These are phyloP conservation scores for Carabus problematicus DNA, from an alignment of 2,888 invertebrate genomes.

Conservation along the genomic window DNA sequence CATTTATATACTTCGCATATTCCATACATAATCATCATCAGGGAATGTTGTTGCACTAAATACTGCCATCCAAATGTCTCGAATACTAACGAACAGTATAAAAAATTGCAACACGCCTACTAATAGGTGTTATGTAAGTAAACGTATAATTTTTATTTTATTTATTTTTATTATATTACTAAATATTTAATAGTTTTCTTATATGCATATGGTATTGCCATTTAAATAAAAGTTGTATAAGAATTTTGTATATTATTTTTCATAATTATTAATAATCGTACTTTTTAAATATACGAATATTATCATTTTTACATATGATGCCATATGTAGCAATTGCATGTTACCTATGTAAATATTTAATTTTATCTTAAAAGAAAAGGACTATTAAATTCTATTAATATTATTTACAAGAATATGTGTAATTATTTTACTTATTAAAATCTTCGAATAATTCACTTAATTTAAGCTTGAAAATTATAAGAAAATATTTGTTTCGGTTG, in stretches of 20 bases:
- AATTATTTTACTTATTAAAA: too few species aligned
- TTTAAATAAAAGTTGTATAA: background rate
- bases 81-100: slow-evolving; percentile 17
- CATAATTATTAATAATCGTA: too few species aligned
- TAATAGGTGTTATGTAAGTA: slow-evolving; percentile 37
- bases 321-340: too few species aligned
- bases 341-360: too few species aligned
- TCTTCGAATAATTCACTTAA: too few species aligned
- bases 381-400: too few species aligned
- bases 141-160: background rate
- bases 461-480: too few species aligned
- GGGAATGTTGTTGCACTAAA: slow-evolving; percentile 9
- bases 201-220: background rate
- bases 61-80: slow-evolving; percentile 25
- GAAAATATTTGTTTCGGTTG: too few species aligned
- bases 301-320: too few species aligned
- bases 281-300: too few species aligned
- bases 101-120: slow-evolving; percentile 27
- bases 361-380: too few species aligned
- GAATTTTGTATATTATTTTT: background rate
- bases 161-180: background rate
- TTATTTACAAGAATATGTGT: too few species aligned
- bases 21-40: slow-evolving; percentile 5
- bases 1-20: background rate
- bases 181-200: background rate